phyloP scores from a whole-genome alignment of 2,113 vertebrate genomes.

The Microcebus murinus region DNA sequence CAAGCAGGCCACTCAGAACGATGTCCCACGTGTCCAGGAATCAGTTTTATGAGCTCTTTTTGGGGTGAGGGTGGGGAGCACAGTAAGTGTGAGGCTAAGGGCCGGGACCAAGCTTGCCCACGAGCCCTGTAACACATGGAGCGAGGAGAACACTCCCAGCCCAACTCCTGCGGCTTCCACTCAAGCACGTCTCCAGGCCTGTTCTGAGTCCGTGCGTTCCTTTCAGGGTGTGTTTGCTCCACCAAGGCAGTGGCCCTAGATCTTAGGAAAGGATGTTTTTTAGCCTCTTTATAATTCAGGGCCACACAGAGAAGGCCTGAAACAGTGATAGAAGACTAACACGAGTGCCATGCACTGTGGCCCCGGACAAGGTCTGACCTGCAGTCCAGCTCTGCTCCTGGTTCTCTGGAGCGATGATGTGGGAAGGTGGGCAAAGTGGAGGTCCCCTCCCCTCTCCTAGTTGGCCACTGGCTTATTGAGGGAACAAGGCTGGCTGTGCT shows the following conservation, averaged over 20 bases:
- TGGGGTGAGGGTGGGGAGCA: neutral
- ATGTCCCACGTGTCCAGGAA: neutral
- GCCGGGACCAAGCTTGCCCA: too few species aligned
- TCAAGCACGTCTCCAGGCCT: neutral
- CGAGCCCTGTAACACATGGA: fast-evolving
- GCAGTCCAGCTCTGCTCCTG: neutral
- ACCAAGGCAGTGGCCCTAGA: fast-evolving
- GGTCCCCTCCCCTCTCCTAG: too few species aligned
- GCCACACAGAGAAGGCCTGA: neutral
- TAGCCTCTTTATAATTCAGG: neutral
- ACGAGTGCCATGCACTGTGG: fast-evolving
- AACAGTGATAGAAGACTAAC: neutral
- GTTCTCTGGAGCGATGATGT: too few species aligned
- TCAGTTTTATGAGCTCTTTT: neutral
- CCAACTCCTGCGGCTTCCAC: neutral
- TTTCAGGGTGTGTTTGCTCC: neutral
- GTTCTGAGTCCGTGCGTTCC: fast-evolving
- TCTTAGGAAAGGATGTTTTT: neutral
- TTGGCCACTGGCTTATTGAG: neutral
- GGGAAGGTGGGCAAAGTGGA: neutral
- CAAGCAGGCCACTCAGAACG: neutral
- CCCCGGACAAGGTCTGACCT: neutral
- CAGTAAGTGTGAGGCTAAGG: neutral
- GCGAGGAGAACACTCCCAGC: neutral
- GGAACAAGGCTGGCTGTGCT: neutral